Conservation (phyloP, 2,888 invertebrate genomes). For the Chironomus tentans region DNA sequence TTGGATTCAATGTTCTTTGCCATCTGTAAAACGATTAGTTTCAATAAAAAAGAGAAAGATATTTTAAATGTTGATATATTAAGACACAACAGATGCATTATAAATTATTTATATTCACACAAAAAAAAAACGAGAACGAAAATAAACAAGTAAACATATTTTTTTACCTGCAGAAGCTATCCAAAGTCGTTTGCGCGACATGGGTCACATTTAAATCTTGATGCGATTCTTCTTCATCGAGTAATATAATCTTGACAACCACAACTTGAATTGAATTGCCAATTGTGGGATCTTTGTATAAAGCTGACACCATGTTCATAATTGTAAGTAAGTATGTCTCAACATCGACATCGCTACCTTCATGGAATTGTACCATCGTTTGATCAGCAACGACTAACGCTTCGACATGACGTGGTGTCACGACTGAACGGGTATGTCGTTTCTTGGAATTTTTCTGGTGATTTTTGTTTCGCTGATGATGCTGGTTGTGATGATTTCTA, state of each 20-base stretch:
- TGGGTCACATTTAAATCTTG: constrained; percentile 63
- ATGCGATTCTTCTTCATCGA: constrained; percentile 51
- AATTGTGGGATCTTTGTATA: constrained; percentile 81
- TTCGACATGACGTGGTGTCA: constrained; percentile 71
- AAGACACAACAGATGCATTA: background rate
- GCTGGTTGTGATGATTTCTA: constrained; percentile 31
- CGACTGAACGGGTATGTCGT: constrained; percentile 55
- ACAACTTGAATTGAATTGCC: constrained; percentile 85
- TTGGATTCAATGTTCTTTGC: constrained; percentile 67
- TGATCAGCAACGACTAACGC: constrained; percentile 79
- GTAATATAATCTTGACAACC: constrained; percentile 73
- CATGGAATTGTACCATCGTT: constrained; percentile 79
- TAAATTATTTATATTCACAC: background rate
- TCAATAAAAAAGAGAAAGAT: background rate
- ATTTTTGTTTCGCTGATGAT: constrained; percentile 31
- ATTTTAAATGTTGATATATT: background rate
- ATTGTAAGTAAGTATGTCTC: constrained; percentile 81
- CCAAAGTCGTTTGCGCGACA: constrained; percentile 73
- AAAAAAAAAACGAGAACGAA: background rate
- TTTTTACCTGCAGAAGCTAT: constrained; percentile 63
- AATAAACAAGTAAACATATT: background rate
- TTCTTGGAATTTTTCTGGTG: constrained; percentile 37
- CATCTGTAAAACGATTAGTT: constrained; percentile 43
- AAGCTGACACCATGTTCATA: constrained; percentile 83
- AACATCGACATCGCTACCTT: constrained; percentile 68